A percentile compares a stretch with the other conserved stretches of the same genome.
phyloP scores from a whole-genome alignment of 1,140 invertebrate species.

The Zophobas atratus region DNA sequence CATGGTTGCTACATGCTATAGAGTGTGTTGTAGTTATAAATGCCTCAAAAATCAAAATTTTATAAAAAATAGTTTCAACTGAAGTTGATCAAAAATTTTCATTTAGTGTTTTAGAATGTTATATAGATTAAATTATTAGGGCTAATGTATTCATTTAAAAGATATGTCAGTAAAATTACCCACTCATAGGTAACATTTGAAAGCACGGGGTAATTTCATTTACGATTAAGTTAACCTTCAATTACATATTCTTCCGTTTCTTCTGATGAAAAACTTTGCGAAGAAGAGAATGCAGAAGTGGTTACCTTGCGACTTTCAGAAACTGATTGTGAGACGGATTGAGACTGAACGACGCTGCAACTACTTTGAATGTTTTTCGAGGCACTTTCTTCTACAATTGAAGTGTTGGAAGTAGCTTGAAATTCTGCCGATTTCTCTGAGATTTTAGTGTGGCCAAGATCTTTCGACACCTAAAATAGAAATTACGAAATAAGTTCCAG shows the following conservation, averaged over 20 bases:
- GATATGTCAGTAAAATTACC: slow-evolving; percentile 21
- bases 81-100: slow-evolving; percentile 31
- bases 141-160: background rate
- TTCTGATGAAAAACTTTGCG: slow-evolving; percentile 65
- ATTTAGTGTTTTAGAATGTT: slow-evolving; percentile 2
- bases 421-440: slow-evolving; percentile 63
- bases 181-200: slow-evolving; percentile 10
- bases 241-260: slow-evolving; percentile 66
- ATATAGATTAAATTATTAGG: background rate
- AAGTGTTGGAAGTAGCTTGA: slow-evolving; percentile 61
- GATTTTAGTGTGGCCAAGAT: slow-evolving; percentile 63
- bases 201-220: slow-evolving; percentile 21
- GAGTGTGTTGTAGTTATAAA: slow-evolving; percentile 47
- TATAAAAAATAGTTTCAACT: slow-evolving; percentile 38
- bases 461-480: slow-evolving; percentile 61
- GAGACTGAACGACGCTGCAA: slow-evolving; percentile 57
- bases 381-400: slow-evolving; percentile 62
- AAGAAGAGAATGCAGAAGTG: slow-evolving; percentile 60
- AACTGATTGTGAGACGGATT: slow-evolving; percentile 58
- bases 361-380: slow-evolving; percentile 58
- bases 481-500: background rate
- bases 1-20: slow-evolving; percentile 47
- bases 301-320: slow-evolving; percentile 62
- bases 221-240: slow-evolving; percentile 54
- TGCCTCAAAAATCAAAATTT: slow-evolving; percentile 50